These are phyloP conservation scores for Drosophila orena DNA, from an alignment of 1,140 invertebrate genomes.

Conservation along the genomic window DNA sequence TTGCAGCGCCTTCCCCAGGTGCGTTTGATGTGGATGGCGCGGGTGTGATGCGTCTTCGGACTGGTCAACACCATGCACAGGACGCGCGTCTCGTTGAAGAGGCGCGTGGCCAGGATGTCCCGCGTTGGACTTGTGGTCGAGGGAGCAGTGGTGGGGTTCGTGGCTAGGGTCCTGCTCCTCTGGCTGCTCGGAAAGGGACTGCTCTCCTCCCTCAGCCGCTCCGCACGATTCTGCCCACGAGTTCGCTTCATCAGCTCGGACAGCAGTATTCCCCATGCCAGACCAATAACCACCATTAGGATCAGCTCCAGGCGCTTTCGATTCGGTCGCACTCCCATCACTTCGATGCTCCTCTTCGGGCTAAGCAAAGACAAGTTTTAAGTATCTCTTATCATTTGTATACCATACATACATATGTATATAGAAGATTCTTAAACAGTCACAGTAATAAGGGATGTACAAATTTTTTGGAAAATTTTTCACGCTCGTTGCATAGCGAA, in stretches of 20 bases:
- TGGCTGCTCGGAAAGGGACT: slow-evolving; percentile 1
- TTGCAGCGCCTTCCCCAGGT: slow-evolving; percentile 99
- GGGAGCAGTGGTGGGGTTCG: neutral
- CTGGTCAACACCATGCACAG: slow-evolving; percentile 54
- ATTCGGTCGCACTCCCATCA: slow-evolving; percentile 27
- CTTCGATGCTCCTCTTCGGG: neutral
- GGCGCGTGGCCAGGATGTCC: neutral
- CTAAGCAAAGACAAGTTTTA: neutral
- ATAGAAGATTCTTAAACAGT: too few relatives aligned
- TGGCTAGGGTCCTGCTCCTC: neutral
- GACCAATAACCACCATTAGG: slow-evolving; percentile 52
- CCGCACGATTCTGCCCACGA: slow-evolving; percentile 10
- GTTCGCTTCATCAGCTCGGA: slow-evolving; percentile 35
- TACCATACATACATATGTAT: too few relatives aligned
- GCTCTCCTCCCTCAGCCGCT: neutral
- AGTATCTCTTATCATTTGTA: too few relatives aligned
- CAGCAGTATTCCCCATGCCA: slow-evolving; percentile 46
- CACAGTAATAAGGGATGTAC: too few relatives aligned
- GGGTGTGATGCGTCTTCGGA: slow-evolving; percentile 19
- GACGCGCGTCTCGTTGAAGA: slow-evolving; percentile 29
- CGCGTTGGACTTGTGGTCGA: neutral
- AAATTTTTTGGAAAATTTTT: neutral
- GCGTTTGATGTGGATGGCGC: slow-evolving; percentile 88
- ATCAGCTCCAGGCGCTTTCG: slow-evolving; percentile 46
- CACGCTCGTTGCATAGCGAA: neutral